phyloP scores from a whole-genome alignment of 2,888 invertebrate species.

The Caenorhabditis sinica region DNA sequence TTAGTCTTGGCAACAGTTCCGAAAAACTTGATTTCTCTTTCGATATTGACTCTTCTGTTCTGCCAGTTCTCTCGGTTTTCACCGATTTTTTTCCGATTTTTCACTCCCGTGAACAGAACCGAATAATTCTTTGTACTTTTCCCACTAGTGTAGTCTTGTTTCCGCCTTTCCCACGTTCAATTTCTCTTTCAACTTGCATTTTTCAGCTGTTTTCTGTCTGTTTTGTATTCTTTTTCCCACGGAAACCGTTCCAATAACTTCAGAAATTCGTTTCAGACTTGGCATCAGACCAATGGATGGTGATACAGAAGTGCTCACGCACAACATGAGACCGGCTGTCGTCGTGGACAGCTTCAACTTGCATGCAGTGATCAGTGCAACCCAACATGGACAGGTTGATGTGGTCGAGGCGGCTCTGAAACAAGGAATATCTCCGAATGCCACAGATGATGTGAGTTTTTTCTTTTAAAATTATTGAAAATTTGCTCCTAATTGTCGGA shows the following conservation, averaged over 20 bases:
- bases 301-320: slow-evolving; percentile 57
- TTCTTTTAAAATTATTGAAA: not conserved
- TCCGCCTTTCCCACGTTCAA: not conserved
- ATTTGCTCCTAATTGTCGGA: not conserved
- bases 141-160: not conserved
- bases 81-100: slow-evolving; percentile 1
- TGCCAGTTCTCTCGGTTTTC: slow-evolving; percentile 20
- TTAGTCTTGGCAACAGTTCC: slow-evolving; percentile 18
- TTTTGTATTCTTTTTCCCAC: not conserved
- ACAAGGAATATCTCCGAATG: slow-evolving; percentile 60
- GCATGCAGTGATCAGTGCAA: slow-evolving; percentile 65
- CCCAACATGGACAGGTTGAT: slow-evolving; percentile 69
- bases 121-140: slow-evolving; percentile 28
- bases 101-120: not conserved
- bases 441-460: slow-evolving; percentile 62
- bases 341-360: slow-evolving; percentile 43
- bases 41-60: slow-evolving; percentile 45
- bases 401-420: slow-evolving; percentile 59
- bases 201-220: not conserved
- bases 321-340: slow-evolving; percentile 39
- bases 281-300: slow-evolving; percentile 48
- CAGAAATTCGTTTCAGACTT: too few relatives aligned
- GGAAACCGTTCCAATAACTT: too few relatives aligned
- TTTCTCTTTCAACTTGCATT: not conserved
- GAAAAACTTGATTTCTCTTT: slow-evolving; percentile 53